Base-by-base conservation (phyloP, 1,140 invertebrate genomes). In the Araneus ventricosus region DNA sequence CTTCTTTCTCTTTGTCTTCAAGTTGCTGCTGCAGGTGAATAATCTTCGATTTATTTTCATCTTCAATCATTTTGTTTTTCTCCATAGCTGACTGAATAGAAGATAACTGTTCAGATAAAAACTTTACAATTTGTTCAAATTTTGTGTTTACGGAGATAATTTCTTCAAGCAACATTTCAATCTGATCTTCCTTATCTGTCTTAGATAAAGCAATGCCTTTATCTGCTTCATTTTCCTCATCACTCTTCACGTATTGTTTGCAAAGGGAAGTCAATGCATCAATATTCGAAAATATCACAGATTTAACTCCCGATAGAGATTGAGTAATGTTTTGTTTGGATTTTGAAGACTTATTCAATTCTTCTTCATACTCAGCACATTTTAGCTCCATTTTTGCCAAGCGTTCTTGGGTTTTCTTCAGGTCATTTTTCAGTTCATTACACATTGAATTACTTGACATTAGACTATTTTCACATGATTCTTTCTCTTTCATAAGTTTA, bases 341-440 rank as follows among this genome's bases (percentile, higher is more conserved):
- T 41, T 41, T 27, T 27, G 24, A 22, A 52, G 80, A 41, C 6
- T 82, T 7, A 27, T 45, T 80, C 22, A 90, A 24, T 90, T 90
- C 45, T 79, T 34, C 45, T 75, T 92, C 82, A 86, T 86, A 86
- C 17, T 52, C 30, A 22, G 27, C 10, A 20, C 80, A 86, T 92
- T 86, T 92, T 52, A 10, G 22, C 17, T 92, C n/a, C 7, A 86
- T 10, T 24, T 92, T 37, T 34, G 63, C 17, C 4, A 92, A 52
- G 10, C 57, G 14, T 24, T 70, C 39, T 75, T 52, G 30, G 10
- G 37, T 92, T 34, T 92, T 52, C 14, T 20, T n/a, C 20, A 92
- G 24, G 17, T 92, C 90, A 67, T 34, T 20, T 70, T 85, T 41
- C n/a, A 92, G 52, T 8, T 70, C 30, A 27, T 75, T 45, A 61